A percentile compares a stretch with the other conserved stretches of the same genome.
Conservation (phyloP, 2,113 vertebrate species). For the Anarrhichthys ocellatus region DNA sequence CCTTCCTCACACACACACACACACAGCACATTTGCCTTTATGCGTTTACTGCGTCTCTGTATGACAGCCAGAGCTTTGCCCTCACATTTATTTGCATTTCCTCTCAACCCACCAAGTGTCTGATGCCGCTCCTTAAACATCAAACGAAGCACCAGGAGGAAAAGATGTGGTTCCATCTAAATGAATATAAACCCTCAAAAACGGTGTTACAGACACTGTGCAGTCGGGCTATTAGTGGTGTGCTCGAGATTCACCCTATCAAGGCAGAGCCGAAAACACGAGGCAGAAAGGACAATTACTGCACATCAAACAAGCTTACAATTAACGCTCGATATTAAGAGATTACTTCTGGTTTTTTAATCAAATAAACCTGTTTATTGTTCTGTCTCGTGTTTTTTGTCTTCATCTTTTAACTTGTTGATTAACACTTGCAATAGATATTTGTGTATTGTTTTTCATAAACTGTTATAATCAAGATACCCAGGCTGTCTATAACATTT, state of each 20-base stretch:
- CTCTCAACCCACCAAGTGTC: constrained; percentile 71
- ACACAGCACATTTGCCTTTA: constrained; percentile 69
- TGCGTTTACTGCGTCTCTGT: constrained; percentile 74
- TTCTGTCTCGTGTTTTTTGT: background rate
- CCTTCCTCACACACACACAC: constrained; percentile 68
- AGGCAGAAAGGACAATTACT: constrained; percentile 50
- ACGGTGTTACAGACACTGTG: constrained; percentile 66
- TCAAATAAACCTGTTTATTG: constrained; percentile 36
- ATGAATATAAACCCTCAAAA: constrained; percentile 80
- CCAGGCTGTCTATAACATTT: background rate
- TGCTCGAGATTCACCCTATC: constrained; percentile 52
- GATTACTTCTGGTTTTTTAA: background rate
- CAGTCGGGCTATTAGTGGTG: constrained; percentile 66
- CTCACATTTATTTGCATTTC: constrained; percentile 81
- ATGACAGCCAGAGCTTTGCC: constrained; percentile 79
- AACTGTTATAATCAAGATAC: background rate
- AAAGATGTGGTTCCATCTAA: constrained; percentile 73
- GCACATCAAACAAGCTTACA: constrained; percentile 50
- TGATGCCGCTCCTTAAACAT: constrained; percentile 77
- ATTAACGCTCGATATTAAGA: constrained; percentile 51
- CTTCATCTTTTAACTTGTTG: background rate
- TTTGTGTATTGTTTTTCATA: background rate
- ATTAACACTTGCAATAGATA: constrained; percentile 3
- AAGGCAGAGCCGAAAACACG: constrained; percentile 32
- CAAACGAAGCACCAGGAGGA: constrained; percentile 71